Evolutionary conservation across 2,113 vertebrate genomes (phyloP).

Genomic region (Tonatia bakeri): DNA sequence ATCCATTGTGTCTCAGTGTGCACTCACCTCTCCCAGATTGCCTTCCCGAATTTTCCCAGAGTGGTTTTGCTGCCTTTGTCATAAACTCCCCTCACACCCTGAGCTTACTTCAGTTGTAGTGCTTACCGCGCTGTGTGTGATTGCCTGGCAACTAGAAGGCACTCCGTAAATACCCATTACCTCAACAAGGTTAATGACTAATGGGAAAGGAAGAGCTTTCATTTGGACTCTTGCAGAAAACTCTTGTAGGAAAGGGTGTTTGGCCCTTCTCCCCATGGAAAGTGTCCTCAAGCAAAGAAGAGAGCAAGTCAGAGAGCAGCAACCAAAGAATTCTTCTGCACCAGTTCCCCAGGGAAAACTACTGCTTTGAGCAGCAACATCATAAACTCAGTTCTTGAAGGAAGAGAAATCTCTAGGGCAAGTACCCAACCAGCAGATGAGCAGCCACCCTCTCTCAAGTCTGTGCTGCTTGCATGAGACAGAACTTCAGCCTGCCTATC

Average conservation of each 20-base stretch:
- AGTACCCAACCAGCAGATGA: not conserved
- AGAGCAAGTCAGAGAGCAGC: not conserved
- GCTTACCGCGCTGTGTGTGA: not conserved
- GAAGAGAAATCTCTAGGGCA: not conserved
- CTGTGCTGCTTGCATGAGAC: not conserved
- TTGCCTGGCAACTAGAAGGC: not conserved
- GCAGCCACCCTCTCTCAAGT: not conserved
- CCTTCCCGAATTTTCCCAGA: not conserved
- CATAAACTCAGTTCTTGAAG: not conserved
- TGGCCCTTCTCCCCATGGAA: not conserved
- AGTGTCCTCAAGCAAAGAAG: not conserved
- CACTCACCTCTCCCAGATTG: not conserved
- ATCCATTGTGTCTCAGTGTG: not conserved
- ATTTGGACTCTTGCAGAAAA: not conserved
- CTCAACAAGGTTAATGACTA: not conserved
- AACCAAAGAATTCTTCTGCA: not conserved
- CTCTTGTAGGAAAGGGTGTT: not conserved
- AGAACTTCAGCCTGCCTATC: not conserved
- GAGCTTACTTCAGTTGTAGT: fast-evolving
- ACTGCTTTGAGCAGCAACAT: not conserved
- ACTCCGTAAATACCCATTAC: not conserved
- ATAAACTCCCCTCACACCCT: not conserved
- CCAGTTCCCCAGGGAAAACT: not conserved
- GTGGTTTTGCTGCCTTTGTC: not conserved
- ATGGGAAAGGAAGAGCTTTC: not conserved